Evolutionary conservation across 2,888 invertebrate species (phyloP).

Genomic region (Cheilosia vernalis): DNA sequence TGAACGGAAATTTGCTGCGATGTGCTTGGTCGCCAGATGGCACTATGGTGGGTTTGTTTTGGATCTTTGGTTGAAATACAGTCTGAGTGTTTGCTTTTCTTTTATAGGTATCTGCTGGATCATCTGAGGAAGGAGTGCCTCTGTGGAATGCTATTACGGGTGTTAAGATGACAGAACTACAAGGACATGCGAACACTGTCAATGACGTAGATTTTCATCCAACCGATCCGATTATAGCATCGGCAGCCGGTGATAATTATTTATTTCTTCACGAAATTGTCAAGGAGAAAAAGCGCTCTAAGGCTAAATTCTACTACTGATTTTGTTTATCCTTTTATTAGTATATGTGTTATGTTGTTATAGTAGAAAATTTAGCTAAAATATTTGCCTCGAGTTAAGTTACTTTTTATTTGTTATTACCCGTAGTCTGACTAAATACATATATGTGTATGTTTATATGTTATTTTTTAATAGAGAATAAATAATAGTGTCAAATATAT

Average conservation of each 20-base stretch:
- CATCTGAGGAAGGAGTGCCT: slow-evolving; percentile 96
- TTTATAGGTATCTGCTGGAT: slow-evolving; percentile 87
- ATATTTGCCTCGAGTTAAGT: no score
- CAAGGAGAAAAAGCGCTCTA: slow-evolving; percentile 73
- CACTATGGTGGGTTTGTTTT: slow-evolving; percentile 87
- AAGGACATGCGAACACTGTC: slow-evolving; percentile 98
- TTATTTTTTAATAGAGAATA: no score
- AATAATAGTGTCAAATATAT: no score
- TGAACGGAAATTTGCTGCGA: slow-evolving; percentile 93
- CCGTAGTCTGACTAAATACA: no score
- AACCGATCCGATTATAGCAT: slow-evolving; percentile 95
- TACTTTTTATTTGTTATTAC: no score
- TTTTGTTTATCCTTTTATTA: no score
- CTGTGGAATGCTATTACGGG: slow-evolving; percentile 98
- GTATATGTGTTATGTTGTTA: no score
- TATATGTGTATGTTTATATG: no score
- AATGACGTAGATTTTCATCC: slow-evolving; percentile 98
- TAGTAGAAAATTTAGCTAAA: no score
- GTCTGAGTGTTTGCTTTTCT: background rate
- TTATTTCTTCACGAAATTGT: slow-evolving; percentile 98
- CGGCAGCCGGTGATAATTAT: slow-evolving; percentile 97
- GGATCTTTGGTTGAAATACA: background rate
- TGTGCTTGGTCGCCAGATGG: slow-evolving; percentile 98
- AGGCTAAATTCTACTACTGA: no score
- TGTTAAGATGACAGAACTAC: slow-evolving; percentile 96